These are phyloP conservation scores for Hirtodrosophila trivittata DNA, from an alignment of 2,888 invertebrate genomes.

Conservation along the genomic window DNA sequence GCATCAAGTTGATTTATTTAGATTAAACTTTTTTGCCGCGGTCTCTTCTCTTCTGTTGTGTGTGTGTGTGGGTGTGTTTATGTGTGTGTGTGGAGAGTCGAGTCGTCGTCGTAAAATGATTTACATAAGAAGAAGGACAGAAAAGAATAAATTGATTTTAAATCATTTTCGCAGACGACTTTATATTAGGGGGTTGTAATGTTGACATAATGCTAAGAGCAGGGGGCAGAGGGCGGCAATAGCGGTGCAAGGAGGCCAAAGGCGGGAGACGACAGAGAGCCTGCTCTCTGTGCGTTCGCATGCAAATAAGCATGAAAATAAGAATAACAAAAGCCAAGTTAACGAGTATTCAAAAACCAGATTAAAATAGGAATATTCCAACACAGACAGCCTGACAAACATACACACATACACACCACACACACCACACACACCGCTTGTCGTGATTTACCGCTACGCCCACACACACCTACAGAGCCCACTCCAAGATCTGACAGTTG, in stretches of 20 bases:
- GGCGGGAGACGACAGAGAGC: not conserved
- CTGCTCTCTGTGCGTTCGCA: constrained; percentile 41
- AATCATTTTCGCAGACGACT: constrained; percentile 77
- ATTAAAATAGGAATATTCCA: constrained; percentile 76
- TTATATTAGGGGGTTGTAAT: constrained; percentile 29
- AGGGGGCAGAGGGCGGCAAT: not conserved
- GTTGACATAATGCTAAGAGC: constrained; percentile 33
- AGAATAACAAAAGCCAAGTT: constrained; percentile 79
- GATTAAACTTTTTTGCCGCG: constrained; percentile 58
- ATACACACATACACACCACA: constrained; percentile 3
- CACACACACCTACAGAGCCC: too few relatives aligned
- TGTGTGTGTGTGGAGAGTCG: constrained; percentile 13
- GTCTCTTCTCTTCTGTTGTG: constrained; percentile 37
- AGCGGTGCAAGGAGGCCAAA: constrained; percentile 10
- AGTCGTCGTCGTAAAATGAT: constrained; percentile 65
- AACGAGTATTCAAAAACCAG: constrained; percentile 80
- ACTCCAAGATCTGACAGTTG: constrained; percentile 52
- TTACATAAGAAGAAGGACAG: constrained; percentile 79
- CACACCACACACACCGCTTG: constrained; percentile 60
- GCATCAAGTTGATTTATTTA: constrained; percentile 81
- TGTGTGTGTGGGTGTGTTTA: constrained; percentile 16
- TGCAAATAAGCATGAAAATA: constrained; percentile 80
- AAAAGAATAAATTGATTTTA: constrained; percentile 81
- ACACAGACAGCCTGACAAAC: constrained; percentile 24
- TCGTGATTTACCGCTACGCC: constrained; percentile 63